Conservation (phyloP, 2,113 vertebrate genomes). For the Podarcis raffonei region DNA sequence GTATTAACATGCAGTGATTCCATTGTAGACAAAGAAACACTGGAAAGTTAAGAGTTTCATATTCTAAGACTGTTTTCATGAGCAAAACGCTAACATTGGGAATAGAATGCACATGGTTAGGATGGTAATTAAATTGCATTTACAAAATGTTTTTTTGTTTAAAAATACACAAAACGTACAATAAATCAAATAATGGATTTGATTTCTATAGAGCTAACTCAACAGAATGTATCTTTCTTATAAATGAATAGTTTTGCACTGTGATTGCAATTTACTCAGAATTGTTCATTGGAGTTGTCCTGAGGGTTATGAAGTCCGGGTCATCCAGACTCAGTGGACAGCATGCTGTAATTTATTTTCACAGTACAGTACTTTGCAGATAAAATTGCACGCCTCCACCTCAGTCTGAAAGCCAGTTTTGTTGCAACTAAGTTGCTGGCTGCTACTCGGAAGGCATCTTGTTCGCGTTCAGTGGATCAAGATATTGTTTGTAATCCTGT, state of each 20-base stretch:
- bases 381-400: too few species aligned
- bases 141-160: background rate
- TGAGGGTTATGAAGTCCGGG: background rate
- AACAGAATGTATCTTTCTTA: background rate
- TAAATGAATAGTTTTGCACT: too few species aligned
- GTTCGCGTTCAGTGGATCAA: background rate
- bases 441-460: background rate
- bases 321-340: background rate
- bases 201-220: background rate
- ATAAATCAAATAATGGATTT: background rate
- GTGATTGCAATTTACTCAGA: background rate
- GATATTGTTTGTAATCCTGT: too few species aligned
- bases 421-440: background rate
- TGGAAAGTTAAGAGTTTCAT: background rate
- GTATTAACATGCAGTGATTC: rapidly evolving
- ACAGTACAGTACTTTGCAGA: background rate
- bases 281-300: background rate
- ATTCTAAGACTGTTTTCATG: rapidly evolving
- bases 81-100: background rate
- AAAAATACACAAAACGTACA: background rate
- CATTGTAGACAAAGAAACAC: background rate
- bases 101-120: background rate
- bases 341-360: background rate
- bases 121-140: background rate
- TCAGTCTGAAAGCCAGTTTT: background rate